Evolutionary conservation across 2,797 vertebrate species (phyloP), one percentile per base, ranked within the genome.

Genomic region (Tachyglossus aculeatus): DNA sequence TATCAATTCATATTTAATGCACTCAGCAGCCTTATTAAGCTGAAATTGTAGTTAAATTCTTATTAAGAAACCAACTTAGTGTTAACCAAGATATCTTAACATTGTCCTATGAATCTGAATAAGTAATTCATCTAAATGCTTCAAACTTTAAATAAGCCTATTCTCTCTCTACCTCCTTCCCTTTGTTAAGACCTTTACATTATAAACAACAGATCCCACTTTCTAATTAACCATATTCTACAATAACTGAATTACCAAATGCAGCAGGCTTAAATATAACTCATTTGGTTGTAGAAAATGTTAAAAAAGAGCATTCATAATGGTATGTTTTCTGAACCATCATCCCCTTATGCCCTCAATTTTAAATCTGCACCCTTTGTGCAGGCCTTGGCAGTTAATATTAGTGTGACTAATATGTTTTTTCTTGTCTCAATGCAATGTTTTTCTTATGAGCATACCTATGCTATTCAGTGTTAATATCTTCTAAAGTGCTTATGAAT

Each of bases 1-100:
- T 72, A 81, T 64, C 73, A 81, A 81, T 85, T 77, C 68, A 37
- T 71, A 57, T 65, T 73, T 87, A 81, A 87, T 83, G 50, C 39
- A 75, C 61, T 60, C 79, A 83, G 83, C 79, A 83, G 55, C 77
- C 68, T 85, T 77, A 85, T 85, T 87, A 77, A 85, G 77, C 79
- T 62, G 73, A 85, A 83, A 60, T 67, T 55, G 77, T 40, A 66
- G 71, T 76, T 75, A 83, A 75, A 86, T 34, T 9, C 21, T 83
- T 83, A 78, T 81, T 80, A 72, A 85, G 81, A 60, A 79, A 63
- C 73, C 37, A 64, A 65, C 29, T 78, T 80, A 71, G 55, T 59
- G 60, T 52, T 74, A 41, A 41, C 48, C 67, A n/a, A n/a, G n/a
- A n/a, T n/a, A n/a, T 59, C 76, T 76, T 81, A 68, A 48, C 67